These are phyloP conservation scores for Hafferia zeledoni DNA, from an alignment of 2,797 vertebrate genomes.

Conservation along the genomic window DNA sequence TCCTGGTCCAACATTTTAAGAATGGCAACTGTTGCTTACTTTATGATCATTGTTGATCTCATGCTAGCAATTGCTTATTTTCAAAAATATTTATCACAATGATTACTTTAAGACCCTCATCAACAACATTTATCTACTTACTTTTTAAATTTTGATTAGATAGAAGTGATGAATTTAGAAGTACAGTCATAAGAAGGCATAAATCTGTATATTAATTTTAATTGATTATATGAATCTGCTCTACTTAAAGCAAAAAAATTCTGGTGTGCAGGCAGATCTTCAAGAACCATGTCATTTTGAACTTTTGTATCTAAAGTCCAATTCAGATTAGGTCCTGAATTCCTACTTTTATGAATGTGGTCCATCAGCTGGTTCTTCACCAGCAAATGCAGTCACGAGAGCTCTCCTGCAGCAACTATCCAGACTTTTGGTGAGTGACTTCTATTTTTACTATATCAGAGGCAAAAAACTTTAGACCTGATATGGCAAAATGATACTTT, in stretches of 20 bases:
- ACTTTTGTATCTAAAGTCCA: not conserved
- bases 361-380: not conserved
- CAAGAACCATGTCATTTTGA: not conserved
- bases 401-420: not conserved
- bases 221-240: not conserved
- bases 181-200: not conserved
- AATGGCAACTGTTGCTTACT: not conserved
- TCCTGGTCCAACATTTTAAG: not conserved
- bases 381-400: not conserved
- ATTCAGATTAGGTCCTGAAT: not conserved
- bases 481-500: not conserved
- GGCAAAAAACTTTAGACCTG: not conserved
- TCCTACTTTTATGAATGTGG: not conserved
- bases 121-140: not conserved
- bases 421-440: not conserved
- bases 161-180: not conserved
- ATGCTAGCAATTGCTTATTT: not conserved
- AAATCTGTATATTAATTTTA: not conserved
- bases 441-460: not conserved
- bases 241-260: not conserved
- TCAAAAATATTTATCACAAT: not conserved
- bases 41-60: not conserved
- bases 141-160: not conserved
- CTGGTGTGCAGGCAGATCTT: not conserved
- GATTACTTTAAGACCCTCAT: not conserved